Conservation (phyloP, 2,888 invertebrate species). For the Bellardia pandia region DNA sequence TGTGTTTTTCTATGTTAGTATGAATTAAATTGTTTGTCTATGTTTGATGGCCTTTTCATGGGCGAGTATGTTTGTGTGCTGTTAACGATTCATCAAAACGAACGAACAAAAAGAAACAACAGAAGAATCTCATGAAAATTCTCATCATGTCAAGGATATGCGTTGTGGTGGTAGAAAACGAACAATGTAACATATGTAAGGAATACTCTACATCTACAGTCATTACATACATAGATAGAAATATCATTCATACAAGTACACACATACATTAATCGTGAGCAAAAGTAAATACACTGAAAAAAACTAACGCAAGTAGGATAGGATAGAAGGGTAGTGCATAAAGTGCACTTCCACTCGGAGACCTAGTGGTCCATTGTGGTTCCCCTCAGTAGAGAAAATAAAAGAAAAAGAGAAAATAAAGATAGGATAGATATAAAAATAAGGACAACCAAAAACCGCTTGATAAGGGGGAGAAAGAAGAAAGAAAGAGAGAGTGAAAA, state of each 20-base stretch:
- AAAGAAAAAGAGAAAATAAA: no score
- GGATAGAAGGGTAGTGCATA: no score
- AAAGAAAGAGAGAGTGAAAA: no score
- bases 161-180: constrained; percentile 29
- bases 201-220: background rate
- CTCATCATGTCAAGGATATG: constrained; percentile 61
- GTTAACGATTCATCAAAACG: constrained; percentile 46
- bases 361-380: no score
- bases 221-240: background rate
- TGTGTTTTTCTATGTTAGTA: constrained; percentile 8
- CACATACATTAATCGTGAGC: background rate
- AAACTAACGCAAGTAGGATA: no score
- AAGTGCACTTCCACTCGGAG: no score
- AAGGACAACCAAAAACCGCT: no score
- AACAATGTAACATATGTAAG: constrained; percentile 60
- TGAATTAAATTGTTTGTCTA: constrained; percentile 21
- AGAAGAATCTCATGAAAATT: constrained; percentile 52
- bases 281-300: constrained; percentile 10
- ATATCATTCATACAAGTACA: background rate
- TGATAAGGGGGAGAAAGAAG: no score
- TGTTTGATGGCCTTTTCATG: constrained; percentile 1
- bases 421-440: no score
- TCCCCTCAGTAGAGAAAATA: no score
- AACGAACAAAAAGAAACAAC: constrained; percentile 11
- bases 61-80: constrained; percentile 2